Percentiles rank a stretch among this genome's conserved stretches.
Conservation (phyloP, 2,797 vertebrate genomes). For the Streptopelia turtur region DNA sequence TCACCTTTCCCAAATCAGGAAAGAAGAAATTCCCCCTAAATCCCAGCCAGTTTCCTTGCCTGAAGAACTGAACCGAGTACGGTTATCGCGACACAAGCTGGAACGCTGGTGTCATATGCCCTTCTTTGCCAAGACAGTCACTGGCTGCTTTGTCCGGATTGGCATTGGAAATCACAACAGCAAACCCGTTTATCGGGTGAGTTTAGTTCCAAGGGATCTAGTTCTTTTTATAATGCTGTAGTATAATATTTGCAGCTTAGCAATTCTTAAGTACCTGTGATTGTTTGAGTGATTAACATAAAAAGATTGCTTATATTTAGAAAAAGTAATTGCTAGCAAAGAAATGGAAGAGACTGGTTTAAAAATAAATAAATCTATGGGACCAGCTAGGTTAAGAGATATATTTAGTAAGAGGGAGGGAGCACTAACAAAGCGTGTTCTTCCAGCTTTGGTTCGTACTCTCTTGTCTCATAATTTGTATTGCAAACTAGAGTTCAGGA, state of each 20-base stretch:
- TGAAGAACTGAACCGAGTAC: constrained; percentile 93
- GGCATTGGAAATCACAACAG: constrained; percentile 99
- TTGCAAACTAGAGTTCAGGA: neutral
- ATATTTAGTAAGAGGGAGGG: neutral
- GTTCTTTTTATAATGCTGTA: neutral
- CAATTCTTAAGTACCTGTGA: neutral
- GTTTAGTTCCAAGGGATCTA: constrained; percentile 37
- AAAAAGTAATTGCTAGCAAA: neutral
- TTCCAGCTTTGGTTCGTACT: neutral
- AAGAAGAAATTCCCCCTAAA: constrained; percentile 94
- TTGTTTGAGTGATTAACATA: neutral
- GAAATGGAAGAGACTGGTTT: neutral
- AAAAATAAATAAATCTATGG: neutral
- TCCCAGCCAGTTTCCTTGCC: constrained; percentile 95
- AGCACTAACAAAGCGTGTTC: neutral
- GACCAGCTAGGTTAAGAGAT: neutral
- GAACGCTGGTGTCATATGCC: constrained; percentile 99
- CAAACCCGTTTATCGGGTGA: constrained; percentile 97
- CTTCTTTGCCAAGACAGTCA: constrained; percentile 97
- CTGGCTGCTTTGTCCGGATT: constrained; percentile 96
- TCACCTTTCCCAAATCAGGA: constrained; percentile 72
- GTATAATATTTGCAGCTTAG: neutral
- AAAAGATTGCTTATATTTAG: neutral
- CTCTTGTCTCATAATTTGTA: neutral
- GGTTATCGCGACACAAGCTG: constrained; percentile 95